A percentile compares a stretch with the other conserved stretches of the same genome.
These are phyloP conservation scores for Aphidoletes aphidimyza DNA, from an alignment of 2,888 invertebrate species.

Conservation along the genomic window DNA sequence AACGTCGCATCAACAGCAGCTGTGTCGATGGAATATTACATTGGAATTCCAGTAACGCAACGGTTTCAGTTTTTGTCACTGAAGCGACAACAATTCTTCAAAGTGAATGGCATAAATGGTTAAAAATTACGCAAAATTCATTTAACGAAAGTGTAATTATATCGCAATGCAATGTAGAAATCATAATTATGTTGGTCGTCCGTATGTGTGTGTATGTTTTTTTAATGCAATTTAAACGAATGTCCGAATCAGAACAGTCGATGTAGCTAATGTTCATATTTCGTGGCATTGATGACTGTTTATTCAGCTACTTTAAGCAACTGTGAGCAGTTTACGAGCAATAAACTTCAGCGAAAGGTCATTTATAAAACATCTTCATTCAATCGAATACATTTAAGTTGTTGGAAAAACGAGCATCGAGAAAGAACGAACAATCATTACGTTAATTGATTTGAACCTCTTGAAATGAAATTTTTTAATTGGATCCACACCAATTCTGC, in stretches of 20 bases:
- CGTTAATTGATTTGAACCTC: too few relatives aligned
- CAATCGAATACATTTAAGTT: too few relatives aligned
- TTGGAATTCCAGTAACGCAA: neutral
- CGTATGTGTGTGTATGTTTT: neutral
- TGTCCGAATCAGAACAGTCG: too few relatives aligned
- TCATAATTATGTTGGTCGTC: neutral
- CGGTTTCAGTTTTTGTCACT: neutral
- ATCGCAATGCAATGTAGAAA: slow-evolving; percentile 1
- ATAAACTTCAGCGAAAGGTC: too few relatives aligned
- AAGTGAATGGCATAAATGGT: slow-evolving; percentile 12
- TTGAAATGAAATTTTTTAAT: too few relatives aligned
- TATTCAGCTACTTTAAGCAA: too few relatives aligned
- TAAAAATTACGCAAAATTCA: neutral
- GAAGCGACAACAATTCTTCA: neutral
- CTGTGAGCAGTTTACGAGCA: too few relatives aligned
- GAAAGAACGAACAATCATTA: too few relatives aligned
- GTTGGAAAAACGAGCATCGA: too few relatives aligned
- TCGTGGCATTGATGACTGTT: neutral
- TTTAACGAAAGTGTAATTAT: slow-evolving; percentile 14
- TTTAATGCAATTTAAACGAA: too few relatives aligned
- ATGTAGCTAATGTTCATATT: neutral
- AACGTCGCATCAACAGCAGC: neutral
- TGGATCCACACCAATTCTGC: too few relatives aligned
- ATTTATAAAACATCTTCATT: too few relatives aligned
- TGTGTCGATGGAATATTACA: neutral